Evolutionary conservation across 2,113 vertebrate genomes (phyloP).

Genomic region (Baryphthengus martii): DNA sequence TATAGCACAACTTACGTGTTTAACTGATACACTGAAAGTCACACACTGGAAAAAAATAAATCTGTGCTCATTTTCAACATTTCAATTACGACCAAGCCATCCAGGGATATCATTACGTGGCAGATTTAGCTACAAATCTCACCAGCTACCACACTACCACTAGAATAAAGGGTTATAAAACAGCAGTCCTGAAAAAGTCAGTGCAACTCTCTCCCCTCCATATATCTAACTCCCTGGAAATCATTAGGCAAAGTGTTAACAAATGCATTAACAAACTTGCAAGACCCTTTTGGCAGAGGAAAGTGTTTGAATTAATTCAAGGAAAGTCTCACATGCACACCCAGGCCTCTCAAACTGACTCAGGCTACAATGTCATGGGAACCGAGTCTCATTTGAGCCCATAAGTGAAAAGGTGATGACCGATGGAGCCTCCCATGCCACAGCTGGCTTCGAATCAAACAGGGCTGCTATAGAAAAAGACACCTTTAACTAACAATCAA

Average conservation of each 20-base stretch:
- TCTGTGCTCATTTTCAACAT: background rate
- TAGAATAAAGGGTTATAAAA: background rate
- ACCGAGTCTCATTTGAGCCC: background rate
- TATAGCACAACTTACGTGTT: background rate
- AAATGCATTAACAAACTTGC: conserved; percentile 20
- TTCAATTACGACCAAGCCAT: background rate
- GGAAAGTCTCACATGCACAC: background rate
- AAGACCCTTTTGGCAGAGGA: conserved; percentile 18
- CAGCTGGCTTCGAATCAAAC: conserved; percentile 67
- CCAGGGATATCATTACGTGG: background rate
- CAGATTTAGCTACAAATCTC: background rate
- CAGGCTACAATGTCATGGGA: conserved; percentile 63
- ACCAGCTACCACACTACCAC: background rate
- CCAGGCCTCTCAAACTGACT: background rate
- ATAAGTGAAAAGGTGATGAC: conserved; percentile 27
- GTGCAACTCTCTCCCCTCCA: background rate
- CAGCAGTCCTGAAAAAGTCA: background rate
- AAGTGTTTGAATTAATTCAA: conserved; percentile 32
- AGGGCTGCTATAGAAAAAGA: conserved; percentile 30
- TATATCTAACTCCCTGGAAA: conserved; percentile 8
- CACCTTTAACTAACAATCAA: conserved; percentile 60
- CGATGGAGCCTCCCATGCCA: background rate
- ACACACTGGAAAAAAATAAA: rapidly evolving
- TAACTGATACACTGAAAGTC: background rate
- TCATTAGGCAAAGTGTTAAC: background rate